A percentile compares a stretch with the other conserved stretches of the same genome.
Evolutionary conservation across 1,140 invertebrate genomes (phyloP).

Genomic region (Pseudomyrmex gracilis): DNA sequence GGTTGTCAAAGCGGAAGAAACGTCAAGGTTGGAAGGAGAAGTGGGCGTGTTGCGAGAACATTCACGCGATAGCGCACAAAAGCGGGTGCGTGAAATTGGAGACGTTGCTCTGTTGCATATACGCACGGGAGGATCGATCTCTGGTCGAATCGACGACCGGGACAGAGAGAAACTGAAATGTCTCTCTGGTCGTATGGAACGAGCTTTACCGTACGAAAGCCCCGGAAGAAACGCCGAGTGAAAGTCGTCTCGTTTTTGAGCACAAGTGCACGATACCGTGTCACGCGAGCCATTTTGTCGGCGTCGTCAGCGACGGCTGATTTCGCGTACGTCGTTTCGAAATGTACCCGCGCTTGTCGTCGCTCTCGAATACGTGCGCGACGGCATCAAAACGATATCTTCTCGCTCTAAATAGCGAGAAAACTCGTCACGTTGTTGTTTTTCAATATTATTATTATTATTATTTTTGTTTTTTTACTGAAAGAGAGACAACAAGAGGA

Average conservation of each 20-base stretch:
- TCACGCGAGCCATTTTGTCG: conserved; percentile 42
- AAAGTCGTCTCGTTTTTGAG: conserved; percentile 41
- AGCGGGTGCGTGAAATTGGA: conserved; percentile 61
- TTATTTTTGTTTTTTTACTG: neutral
- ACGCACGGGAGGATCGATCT: conserved; percentile 61
- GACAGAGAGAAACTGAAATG: conserved; percentile 29
- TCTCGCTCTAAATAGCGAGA: neutral
- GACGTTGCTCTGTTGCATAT: conserved; percentile 53
- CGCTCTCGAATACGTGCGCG: no score
- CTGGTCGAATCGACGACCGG: conserved; percentile 15
- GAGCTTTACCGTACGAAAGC: conserved; percentile 52
- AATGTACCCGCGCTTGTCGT: neutral
- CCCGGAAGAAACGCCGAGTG: conserved; percentile 31
- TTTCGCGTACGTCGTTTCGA: neutral
- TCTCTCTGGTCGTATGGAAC: conserved; percentile 27
- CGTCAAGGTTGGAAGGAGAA: neutral
- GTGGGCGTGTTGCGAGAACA: conserved; percentile 19
- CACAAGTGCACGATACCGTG: conserved; percentile 30
- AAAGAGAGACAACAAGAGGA: neutral
- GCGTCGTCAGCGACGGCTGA: neutral
- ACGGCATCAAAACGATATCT: neutral
- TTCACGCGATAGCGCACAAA: conserved; percentile 46
- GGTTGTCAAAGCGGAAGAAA: conserved; percentile 45
- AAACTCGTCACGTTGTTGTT: no score
- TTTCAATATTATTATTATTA: no score